Conservation (phyloP, 37 sponge, comb jelly and placozoan species). For the Tethya wilhelma region DNA sequence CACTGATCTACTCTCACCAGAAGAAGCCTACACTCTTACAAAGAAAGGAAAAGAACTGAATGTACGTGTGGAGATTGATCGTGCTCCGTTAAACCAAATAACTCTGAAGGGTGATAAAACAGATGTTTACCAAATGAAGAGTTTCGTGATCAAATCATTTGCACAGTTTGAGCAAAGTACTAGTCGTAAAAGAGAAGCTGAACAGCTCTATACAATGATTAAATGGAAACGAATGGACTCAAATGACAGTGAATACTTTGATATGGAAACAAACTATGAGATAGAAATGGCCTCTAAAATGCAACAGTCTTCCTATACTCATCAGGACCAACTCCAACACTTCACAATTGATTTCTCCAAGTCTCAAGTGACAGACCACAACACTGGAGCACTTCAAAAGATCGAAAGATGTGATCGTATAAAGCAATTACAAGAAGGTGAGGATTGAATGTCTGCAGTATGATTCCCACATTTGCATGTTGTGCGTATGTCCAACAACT, state of each 20-base stretch:
- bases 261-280: slow-evolving; percentile 11
- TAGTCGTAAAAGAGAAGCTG: slow-evolving; percentile 22
- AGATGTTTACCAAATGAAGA: slow-evolving; percentile 30
- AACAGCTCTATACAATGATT: slow-evolving; percentile 17
- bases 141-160: not conserved
- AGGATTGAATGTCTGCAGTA: too few relatives aligned
- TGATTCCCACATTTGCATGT: too few relatives aligned
- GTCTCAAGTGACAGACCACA: too few relatives aligned
- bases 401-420: slow-evolving; percentile 32
- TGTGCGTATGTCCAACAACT: too few relatives aligned
- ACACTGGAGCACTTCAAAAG: not conserved
- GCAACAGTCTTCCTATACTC: too few relatives aligned
- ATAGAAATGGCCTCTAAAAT: slow-evolving; percentile 46
- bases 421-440: slow-evolving; percentile 18
- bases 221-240: slow-evolving; percentile 39
- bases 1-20: slow-evolving; percentile 1
- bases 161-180: not conserved
- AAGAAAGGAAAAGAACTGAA: not conserved
- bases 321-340: not conserved
- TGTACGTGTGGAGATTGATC: slow-evolving; percentile 41
- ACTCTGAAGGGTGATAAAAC: slow-evolving; percentile 8
- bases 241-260: slow-evolving; percentile 30
- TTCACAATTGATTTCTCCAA: slow-evolving; percentile 1
- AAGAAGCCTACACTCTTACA: not conserved
- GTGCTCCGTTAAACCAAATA: slow-evolving; percentile 15